Evolutionary conservation across 1,140 invertebrate species (phyloP).

Genomic region (Drosophila nikananu): DNA sequence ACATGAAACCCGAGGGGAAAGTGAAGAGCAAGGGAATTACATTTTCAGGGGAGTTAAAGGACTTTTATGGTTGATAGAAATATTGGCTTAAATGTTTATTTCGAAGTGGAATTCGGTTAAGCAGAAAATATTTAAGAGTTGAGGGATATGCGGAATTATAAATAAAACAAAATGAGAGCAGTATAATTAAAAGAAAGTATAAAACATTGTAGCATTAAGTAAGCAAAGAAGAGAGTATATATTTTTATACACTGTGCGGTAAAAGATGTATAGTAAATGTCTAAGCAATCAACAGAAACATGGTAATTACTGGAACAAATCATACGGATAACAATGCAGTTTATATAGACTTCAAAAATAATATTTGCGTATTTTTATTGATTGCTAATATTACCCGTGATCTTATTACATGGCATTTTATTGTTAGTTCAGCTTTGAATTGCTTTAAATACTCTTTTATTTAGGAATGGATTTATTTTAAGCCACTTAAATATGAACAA

Average conservation of each 20-base stretch:
- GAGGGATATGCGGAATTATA: not conserved
- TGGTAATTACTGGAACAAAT: too few species aligned
- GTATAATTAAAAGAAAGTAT: not conserved
- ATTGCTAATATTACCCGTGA: too few species aligned
- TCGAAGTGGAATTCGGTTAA: not conserved
- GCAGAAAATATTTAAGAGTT: not conserved
- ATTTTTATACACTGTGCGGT: not conserved
- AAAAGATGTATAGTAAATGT: not conserved
- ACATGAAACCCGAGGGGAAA: conserved; percentile 9
- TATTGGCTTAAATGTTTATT: conserved; percentile 5
- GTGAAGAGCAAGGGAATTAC: conserved; percentile 1
- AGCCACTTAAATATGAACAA: too few species aligned
- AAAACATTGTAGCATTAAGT: too few species aligned
- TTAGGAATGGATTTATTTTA: not conserved
- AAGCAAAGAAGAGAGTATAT: not conserved
- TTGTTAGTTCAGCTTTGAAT: not conserved
- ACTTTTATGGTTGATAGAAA: conserved; percentile 3
- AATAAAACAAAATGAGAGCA: too few species aligned
- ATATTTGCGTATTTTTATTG: too few species aligned
- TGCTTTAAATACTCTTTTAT: not conserved
- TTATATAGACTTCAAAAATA: too few species aligned
- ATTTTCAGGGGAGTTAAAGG: conserved; percentile 3
- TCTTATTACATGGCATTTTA: too few species aligned
- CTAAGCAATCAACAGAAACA: not conserved
- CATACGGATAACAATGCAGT: too few species aligned